Evolutionary conservation across 2,113 vertebrate species (phyloP).

Genomic region (Falcunculus frontatus): DNA sequence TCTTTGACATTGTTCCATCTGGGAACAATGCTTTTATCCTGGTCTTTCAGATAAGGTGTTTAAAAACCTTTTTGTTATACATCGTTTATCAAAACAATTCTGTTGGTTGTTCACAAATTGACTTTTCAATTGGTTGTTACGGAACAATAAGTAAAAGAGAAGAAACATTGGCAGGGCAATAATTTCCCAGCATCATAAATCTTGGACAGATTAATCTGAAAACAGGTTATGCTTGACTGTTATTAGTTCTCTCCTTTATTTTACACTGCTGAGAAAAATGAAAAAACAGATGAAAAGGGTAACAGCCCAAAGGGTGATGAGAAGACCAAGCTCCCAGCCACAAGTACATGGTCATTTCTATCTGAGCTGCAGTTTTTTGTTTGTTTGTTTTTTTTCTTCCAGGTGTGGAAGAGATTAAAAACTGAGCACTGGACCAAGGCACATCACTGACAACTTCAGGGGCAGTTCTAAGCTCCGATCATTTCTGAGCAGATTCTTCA

Average conservation of each 20-base stretch:
- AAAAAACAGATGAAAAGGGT: not conserved
- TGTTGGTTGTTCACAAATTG: not conserved
- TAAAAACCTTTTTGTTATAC: not conserved
- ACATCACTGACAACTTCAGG: not conserved
- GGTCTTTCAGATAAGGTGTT: not conserved
- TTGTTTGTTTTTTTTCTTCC: not conserved
- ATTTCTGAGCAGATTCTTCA: not conserved
- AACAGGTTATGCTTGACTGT: not conserved
- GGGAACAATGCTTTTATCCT: not conserved
- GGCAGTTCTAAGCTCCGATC: not conserved
- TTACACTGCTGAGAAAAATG: not conserved
- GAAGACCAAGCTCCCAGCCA: not conserved
- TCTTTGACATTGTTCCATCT: not conserved
- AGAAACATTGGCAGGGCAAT: conserved; percentile 15
- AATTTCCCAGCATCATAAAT: not conserved
- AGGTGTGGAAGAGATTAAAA: not conserved
- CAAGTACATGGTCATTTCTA: not conserved
- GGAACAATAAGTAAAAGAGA: not conserved
- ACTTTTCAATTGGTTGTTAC: not conserved
- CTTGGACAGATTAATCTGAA: not conserved
- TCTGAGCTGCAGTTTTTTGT: not conserved
- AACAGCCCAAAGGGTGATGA: not conserved
- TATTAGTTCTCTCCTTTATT: not conserved
- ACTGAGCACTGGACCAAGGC: not conserved
- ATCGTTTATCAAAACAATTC: not conserved